Conservation (phyloP, 2,888 invertebrate genomes). For the Dynastes hyllus region DNA sequence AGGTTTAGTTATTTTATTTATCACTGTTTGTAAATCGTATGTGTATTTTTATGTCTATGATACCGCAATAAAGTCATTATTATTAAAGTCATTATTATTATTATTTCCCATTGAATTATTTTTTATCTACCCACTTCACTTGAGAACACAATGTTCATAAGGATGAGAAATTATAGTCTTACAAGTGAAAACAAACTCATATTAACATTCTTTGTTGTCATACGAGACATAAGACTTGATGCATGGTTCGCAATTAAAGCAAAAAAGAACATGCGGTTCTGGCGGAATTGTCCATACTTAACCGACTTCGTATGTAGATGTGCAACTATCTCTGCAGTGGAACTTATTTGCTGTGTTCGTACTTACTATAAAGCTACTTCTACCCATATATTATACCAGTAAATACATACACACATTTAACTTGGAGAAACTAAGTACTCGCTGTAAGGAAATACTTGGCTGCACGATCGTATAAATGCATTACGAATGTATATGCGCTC, state of each 20-base stretch:
- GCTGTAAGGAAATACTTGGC: constrained; percentile 25
- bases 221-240: background rate
- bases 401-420: constrained; percentile 24
- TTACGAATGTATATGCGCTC: constrained; percentile 29
- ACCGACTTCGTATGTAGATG: background rate
- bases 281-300: background rate
- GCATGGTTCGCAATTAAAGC: background rate
- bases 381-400: background rate
- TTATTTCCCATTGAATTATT: too few species aligned
- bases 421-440: constrained; percentile 20
- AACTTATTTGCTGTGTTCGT: constrained; percentile 3
- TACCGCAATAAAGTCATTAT: too few species aligned
- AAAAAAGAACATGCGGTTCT: background rate
- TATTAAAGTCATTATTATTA: too few species aligned
- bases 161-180: too few species aligned
- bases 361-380: constrained; percentile 14
- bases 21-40: too few species aligned
- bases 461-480: constrained; percentile 28
- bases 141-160: too few species aligned
- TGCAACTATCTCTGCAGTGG: background rate
- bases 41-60: too few species aligned
- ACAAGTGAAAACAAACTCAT: too few species aligned
- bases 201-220: too few species aligned
- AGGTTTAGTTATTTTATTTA: too few species aligned
- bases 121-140: too few species aligned